Evolutionary conservation across 2,113 vertebrate genomes (phyloP).

Genomic region (Mesoclemmys tuberculata): DNA sequence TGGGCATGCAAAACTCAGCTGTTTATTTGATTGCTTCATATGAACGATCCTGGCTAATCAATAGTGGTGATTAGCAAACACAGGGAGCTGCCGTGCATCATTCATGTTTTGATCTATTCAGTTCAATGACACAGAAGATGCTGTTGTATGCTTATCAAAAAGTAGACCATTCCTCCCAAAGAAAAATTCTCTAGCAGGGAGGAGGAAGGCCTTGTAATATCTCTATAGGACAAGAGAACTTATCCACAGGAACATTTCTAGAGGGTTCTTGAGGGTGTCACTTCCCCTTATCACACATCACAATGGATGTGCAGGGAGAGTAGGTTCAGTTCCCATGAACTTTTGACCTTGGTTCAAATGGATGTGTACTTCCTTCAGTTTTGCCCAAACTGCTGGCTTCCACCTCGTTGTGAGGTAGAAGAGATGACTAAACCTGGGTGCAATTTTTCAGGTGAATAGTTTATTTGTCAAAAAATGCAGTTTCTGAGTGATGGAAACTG

Average conservation of each 20-base stretch:
- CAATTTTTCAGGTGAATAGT: no score
- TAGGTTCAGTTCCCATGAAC: background rate
- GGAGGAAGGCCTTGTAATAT: background rate
- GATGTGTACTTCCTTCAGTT: background rate
- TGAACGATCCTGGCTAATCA: background rate
- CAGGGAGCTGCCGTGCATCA: background rate
- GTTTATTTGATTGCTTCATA: accelerated
- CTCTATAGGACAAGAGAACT: background rate
- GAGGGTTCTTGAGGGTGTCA: background rate
- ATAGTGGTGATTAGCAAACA: accelerated
- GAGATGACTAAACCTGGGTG: background rate
- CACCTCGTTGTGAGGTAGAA: background rate
- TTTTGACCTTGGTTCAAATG: background rate
- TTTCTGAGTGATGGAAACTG: no score
- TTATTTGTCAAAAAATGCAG: no score
- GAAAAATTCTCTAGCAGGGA: background rate
- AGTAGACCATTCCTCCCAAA: background rate
- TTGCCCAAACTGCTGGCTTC: background rate
- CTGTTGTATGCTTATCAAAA: background rate
- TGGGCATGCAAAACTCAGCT: background rate
- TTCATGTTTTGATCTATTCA: background rate
- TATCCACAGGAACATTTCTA: accelerated
- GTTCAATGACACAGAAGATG: background rate
- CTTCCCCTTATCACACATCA: background rate
- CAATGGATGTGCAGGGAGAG: background rate